These are phyloP conservation scores for Notothenia coriiceps DNA, from an alignment of 2,113 vertebrate genomes.

Conservation along the genomic window DNA sequence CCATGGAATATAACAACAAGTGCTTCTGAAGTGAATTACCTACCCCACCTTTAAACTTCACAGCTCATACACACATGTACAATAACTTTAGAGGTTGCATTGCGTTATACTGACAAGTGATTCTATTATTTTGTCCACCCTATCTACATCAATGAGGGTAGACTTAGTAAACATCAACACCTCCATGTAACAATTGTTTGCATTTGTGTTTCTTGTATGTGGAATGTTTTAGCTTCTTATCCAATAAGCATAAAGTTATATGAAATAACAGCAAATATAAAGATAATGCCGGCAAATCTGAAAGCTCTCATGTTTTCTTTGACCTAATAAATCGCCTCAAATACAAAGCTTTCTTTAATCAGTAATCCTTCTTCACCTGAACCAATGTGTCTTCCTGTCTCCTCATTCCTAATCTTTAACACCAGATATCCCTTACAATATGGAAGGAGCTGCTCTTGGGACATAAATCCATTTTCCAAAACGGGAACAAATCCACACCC, in stretches of 20 bases:
- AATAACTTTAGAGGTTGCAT: background rate
- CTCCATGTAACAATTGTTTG: background rate
- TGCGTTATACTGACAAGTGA: background rate
- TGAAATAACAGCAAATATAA: no score
- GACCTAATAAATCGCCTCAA: background rate
- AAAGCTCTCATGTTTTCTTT: background rate
- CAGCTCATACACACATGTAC: no score
- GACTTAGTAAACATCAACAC: background rate
- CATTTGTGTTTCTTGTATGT: no score
- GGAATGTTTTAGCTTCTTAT: no score
- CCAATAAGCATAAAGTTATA: no score
- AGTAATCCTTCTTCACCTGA: background rate
- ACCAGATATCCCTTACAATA: background rate
- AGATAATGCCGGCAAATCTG: no score
- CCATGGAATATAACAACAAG: no score
- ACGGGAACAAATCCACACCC: constrained; percentile 7
- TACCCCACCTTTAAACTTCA: background rate
- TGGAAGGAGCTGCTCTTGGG: background rate
- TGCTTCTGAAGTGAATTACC: no score
- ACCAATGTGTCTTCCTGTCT: background rate
- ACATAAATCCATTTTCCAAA: constrained; percentile 29
- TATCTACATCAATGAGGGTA: background rate
- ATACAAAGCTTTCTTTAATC: background rate
- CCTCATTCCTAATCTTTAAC: background rate
- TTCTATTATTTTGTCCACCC: background rate